Conservation (phyloP, 2,113 vertebrate genomes). For the Zeus faber region DNA sequence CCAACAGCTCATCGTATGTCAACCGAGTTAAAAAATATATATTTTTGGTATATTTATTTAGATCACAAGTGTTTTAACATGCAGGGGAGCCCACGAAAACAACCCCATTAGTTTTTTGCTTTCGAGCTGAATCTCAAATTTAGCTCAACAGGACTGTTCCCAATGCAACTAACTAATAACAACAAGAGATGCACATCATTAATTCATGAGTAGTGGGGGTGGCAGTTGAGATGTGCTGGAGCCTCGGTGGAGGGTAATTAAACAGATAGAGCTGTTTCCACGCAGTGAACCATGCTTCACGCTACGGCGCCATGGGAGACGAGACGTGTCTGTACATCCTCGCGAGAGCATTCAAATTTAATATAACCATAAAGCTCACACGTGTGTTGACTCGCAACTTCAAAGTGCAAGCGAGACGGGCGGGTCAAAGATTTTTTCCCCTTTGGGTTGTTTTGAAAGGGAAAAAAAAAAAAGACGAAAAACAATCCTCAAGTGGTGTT, state of each 20-base stretch:
- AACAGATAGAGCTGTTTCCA: constrained; percentile 64
- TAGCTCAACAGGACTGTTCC: constrained; percentile 54
- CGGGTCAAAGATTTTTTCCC: not conserved
- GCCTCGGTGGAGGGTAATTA: constrained; percentile 71
- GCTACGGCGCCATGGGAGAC: constrained; percentile 26
- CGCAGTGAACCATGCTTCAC: constrained; percentile 37
- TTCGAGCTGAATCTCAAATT: constrained; percentile 46
- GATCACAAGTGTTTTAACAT: too few relatives aligned
- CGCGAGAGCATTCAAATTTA: constrained; percentile 31
- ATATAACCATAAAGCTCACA: constrained; percentile 23
- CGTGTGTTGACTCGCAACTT: constrained; percentile 36
- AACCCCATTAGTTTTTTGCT: too few relatives aligned
- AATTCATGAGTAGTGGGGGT: constrained; percentile 66
- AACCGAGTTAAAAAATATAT: too few relatives aligned
- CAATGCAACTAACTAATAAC: constrained; percentile 59
- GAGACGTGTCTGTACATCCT: constrained; percentile 34
- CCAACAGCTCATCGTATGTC: too few relatives aligned
- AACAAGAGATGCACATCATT: constrained; percentile 63
- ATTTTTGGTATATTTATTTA: too few relatives aligned
- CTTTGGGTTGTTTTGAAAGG: not conserved
- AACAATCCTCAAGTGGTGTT: too few relatives aligned
- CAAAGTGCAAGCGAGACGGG: constrained; percentile 19
- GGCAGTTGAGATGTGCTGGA: constrained; percentile 56
- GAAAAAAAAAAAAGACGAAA: not conserved
- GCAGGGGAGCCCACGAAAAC: too few relatives aligned